Percentiles rank a stretch among this genome's conserved stretches.
phyloP scores from a whole-genome alignment of 2,888 invertebrate species.

The Branchinecta sandiegonensis region DNA sequence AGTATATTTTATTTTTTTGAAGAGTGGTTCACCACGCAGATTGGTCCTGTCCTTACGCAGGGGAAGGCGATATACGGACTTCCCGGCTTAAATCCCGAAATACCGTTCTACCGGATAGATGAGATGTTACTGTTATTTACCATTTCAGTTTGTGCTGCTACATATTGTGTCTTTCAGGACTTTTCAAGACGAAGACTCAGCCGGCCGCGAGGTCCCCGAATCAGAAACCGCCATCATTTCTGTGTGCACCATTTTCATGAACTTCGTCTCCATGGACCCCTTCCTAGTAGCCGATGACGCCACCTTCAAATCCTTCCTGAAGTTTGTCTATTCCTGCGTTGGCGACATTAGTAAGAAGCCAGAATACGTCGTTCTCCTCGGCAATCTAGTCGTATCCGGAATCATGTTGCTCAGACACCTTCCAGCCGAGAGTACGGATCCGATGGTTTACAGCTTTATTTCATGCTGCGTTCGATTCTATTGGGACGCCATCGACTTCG shows the following conservation, averaged over 20 bases:
- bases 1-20: no score
- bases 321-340: constrained; percentile 68
- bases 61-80: no score
- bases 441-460: constrained; percentile 28
- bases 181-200: constrained; percentile 21
- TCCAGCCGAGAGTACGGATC: constrained; percentile 48
- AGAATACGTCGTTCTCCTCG: constrained; percentile 69
- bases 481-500: constrained; percentile 82
- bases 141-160: no score
- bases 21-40: no score
- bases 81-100: no score
- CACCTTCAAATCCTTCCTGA: constrained; percentile 60
- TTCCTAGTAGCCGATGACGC: constrained; percentile 62
- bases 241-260: constrained; percentile 81
- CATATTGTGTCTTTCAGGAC: background rate
- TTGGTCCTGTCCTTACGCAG: no score
- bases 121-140: no score
- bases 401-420: constrained; percentile 67
- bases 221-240: constrained; percentile 71
- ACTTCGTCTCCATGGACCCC: constrained; percentile 72
- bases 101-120: no score
- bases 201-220: constrained; percentile 52
- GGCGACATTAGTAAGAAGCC: constrained; percentile 67
- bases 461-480: constrained; percentile 60
- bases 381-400: constrained; percentile 68